Evolutionary conservation across 2,797 vertebrate genomes (phyloP).

Genomic region (Malurus splendens): DNA sequence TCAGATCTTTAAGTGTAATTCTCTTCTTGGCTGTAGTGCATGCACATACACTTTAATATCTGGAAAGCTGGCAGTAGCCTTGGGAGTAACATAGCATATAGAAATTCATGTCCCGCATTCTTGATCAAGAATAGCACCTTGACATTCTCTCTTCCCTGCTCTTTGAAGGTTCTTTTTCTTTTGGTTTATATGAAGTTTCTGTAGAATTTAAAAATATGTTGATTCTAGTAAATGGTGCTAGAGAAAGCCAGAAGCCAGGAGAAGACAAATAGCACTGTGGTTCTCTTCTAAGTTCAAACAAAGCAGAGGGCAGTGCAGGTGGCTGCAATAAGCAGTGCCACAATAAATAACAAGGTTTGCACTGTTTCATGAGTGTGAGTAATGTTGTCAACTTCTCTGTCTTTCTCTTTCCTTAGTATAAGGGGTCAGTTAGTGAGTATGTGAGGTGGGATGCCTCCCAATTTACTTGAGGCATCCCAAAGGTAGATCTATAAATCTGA

Average conservation of each 20-base stretch:
- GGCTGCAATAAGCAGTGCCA: not conserved
- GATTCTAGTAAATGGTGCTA: not conserved
- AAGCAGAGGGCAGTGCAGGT: not conserved
- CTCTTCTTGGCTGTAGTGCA: not conserved
- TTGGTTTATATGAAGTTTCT: not conserved
- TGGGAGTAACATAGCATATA: not conserved
- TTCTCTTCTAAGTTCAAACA: not conserved
- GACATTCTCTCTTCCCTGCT: not conserved
- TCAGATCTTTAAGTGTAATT: not conserved
- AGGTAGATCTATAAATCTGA: not conserved
- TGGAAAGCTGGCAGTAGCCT: not conserved
- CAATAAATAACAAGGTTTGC: not conserved
- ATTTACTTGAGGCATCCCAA: not conserved
- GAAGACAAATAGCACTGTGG: not conserved
- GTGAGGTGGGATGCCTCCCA: not conserved
- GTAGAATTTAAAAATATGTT: not conserved
- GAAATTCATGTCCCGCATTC: not conserved
- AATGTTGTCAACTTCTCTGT: not conserved
- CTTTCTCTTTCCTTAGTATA: not conserved
- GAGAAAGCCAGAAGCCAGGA: not conserved
- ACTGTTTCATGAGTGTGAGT: not conserved
- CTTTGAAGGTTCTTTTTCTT: not conserved
- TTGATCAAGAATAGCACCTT: not conserved
- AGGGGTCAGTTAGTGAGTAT: not conserved
- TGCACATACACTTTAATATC: not conserved